Evolutionary conservation across 1,140 invertebrate species (phyloP), one percentile per base, ranked within the genome.

Genomic region (Hermatobates lingyangjiaoensis): DNA sequence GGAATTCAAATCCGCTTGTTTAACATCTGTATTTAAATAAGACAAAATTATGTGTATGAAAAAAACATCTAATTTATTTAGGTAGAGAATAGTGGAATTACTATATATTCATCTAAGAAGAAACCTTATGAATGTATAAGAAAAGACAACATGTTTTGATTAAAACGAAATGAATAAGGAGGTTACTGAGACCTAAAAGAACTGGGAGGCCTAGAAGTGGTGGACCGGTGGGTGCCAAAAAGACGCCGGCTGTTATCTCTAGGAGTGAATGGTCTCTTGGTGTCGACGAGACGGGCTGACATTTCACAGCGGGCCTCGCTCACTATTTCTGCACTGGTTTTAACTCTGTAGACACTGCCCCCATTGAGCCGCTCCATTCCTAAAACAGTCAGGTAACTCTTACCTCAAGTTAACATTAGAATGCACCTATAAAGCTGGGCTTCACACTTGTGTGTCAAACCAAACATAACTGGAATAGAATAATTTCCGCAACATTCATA

Each of bases 221-320:
- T 62, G 27, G 70, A 67, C 26, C 63, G 71, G 7, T 50, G 27
- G 14, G 48, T 5, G 44, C 79, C 79, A 66, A 82, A 80, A 10
- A 85, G 67, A 2, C 76, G 74, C 45, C 84, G 68, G 51, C 82
- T 76, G 26, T 79, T 75, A 50, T 85, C 82, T 24, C 79, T 69
- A 5, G 84, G 84, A 10, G 85, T 88, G 60, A 82, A 86, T 2
- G 85, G 85, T 26, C 85, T 69, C 52, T 80, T 74, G 0, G 82
- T 85, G 59, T 77, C 74, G 34, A 84, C 68, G 46, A 77, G 61
- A 1, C 71, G 55, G 18, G 52, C 45, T 15, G 61, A 64, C 28
- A 76, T 70, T 27, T 74, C 73, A 25, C 74, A 73, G 55, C 79
- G 70, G 0, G 83, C 82, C 68, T 85, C 82, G 59, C 74, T 82